Percentiles rank a stretch among this genome's conserved stretches.
Conservation (phyloP, 2,113 vertebrate species). For the Aptenodytes patagonicus region DNA sequence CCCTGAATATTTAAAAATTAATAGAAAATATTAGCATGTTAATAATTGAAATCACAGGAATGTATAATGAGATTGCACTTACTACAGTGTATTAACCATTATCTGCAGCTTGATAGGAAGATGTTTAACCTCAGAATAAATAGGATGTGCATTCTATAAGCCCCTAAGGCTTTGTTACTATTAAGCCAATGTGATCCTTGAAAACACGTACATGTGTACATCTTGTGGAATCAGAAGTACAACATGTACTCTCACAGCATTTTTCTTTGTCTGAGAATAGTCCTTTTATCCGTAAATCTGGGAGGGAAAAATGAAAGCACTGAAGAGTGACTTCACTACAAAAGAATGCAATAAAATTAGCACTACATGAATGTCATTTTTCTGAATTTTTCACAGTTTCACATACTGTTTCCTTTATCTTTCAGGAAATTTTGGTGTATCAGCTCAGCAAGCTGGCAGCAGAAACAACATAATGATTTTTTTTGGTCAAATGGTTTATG, state of each 20-base stretch:
- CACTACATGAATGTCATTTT: constrained; percentile 47
- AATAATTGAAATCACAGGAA: constrained; percentile 45
- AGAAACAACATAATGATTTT: constrained; percentile 71
- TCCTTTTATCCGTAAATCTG: background rate
- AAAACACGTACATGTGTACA: background rate
- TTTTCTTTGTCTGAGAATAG: constrained; percentile 41
- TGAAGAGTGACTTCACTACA: constrained; percentile 20
- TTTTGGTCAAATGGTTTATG: constrained; percentile 70
- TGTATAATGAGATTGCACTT: constrained; percentile 6
- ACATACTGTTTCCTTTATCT: constrained; percentile 46
- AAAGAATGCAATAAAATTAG: constrained; percentile 43
- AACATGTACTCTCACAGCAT: background rate
- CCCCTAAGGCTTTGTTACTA: constrained; percentile 18
- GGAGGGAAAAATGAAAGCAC: constrained; percentile 15
- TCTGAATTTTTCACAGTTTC: constrained; percentile 43
- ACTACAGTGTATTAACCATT: background rate
- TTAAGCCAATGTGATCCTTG: constrained; percentile 18
- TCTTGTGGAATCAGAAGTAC: constrained; percentile 15
- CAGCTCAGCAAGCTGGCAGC: constrained; percentile 61
- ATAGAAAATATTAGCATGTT: constrained; percentile 45
- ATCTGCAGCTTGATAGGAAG: constrained; percentile 22
- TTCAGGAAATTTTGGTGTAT: constrained; percentile 17
- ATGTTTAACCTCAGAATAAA: constrained; percentile 47
- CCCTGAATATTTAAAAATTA: constrained; percentile 35
- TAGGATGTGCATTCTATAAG: background rate